phyloP scores from a whole-genome alignment of 2,113 vertebrate species.

The Bufo bufo region DNA sequence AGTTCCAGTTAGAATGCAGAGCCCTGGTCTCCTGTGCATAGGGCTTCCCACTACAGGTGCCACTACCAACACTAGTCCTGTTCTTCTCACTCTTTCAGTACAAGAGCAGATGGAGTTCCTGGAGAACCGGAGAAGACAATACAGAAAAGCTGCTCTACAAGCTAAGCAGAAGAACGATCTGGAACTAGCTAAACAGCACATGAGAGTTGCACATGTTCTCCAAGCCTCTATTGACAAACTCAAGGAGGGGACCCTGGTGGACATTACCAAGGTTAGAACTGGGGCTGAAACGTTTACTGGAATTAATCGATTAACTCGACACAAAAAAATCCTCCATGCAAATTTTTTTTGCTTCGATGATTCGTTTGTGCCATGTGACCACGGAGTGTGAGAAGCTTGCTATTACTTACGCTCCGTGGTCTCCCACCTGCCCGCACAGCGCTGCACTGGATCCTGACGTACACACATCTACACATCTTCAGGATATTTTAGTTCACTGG shows the following conservation, averaged over 20 bases:
- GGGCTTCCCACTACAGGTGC: background rate
- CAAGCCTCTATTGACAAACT: constrained; percentile 81
- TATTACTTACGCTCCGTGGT: too few relatives aligned
- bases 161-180: constrained; percentile 91
- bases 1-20: too few relatives aligned
- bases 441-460: too few relatives aligned
- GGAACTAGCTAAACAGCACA: constrained; percentile 84
- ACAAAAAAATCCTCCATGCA: too few relatives aligned
- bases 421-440: too few relatives aligned
- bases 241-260: constrained; percentile 76
- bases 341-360: too few relatives aligned
- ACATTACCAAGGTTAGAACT: constrained; percentile 79
- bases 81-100: constrained; percentile 67
- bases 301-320: too few relatives aligned
- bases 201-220: constrained; percentile 83
- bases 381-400: too few relatives aligned
- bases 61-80: background rate
- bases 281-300: too few relatives aligned
- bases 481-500: too few relatives aligned
- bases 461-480: too few relatives aligned
- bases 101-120: constrained; percentile 85
- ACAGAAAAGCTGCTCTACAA: constrained; percentile 88
- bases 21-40: background rate
- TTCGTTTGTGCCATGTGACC: too few relatives aligned
- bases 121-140: constrained; percentile 87